Conservation (phyloP, 2,113 vertebrate genomes). For the Ginglymostoma cirratum region DNA sequence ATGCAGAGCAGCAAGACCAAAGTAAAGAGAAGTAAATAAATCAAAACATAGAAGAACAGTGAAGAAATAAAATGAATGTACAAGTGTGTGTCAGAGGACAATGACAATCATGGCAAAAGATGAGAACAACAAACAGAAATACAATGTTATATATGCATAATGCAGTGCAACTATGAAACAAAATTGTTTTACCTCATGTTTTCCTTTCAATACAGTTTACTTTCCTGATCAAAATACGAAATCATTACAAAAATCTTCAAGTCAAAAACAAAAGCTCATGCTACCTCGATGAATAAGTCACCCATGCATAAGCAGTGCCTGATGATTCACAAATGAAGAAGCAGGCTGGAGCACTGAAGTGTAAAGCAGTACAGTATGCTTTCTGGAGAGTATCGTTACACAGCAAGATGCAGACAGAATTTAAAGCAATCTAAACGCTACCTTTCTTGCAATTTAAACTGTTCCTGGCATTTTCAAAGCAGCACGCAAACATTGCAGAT, state of each 20-base stretch:
- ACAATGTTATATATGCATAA: background rate
- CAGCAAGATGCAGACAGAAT: conserved; percentile 20
- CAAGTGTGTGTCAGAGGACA: background rate
- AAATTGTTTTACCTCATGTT: conserved; percentile 12
- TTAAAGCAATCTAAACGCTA: background rate
- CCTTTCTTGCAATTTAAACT: background rate
- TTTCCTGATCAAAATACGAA: background rate
- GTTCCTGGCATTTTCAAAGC: background rate
- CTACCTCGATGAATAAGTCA: background rate
- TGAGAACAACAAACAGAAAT: background rate
- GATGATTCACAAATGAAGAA: background rate
- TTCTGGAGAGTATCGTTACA: background rate
- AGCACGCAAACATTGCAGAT: background rate
- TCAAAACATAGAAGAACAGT: background rate
- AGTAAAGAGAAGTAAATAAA: background rate
- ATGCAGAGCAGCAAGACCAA: background rate
- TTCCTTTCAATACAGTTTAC: background rate
- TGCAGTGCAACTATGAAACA: background rate
- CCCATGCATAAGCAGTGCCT: conserved; percentile 4
- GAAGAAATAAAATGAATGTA: background rate
- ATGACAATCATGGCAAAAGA: background rate
- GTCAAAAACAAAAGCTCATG: background rate
- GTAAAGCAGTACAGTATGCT: background rate
- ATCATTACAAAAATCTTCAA: background rate
- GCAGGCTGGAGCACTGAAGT: background rate